Base-by-base conservation (phyloP, 2,113 vertebrate species). In the Castor canadensis region DNA sequence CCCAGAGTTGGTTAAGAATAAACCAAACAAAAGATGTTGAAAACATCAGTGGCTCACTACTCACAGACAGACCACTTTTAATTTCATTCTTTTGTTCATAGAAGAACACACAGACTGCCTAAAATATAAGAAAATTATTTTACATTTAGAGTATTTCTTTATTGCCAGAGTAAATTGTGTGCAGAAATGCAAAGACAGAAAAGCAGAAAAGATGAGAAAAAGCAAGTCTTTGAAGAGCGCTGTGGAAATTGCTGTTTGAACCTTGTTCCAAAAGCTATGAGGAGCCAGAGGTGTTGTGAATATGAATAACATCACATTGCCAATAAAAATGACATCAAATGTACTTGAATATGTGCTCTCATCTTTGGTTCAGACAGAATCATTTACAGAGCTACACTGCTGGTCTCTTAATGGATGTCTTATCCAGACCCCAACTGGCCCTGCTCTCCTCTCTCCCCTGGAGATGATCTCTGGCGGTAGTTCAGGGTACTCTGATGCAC, bases 401-500 rank as follows among this genome's bases (percentile, higher is more conserved):
- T 40, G 2, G 45, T 38, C 40, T 60, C 20, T 26, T 1, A 56
- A 32, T 67, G 24, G 32, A 26, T 16, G n/a, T 38, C n/a, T 43
- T 19, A 6, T 0, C 4, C 24, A 9, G 54, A 35, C 3, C 15
- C 40, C 35, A 32, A 3, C 32, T 20, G 35, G 22, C 3, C 9
- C 10, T 82, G 12, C 58, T 45, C 26, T 43, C 32, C 47, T n/a
- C 1, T 6, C 8, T 58, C 45, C 1, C 26, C 15, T 16, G 9
- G 20, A 77, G 60, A 30, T 0, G 5, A 4, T 10, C n/a, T 16
- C 73, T 0, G 5, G 35, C n/a, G 0, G 28, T 0, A 35, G 4
- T 17, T 64, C 15, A 0, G 6, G 9, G 3, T 6, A 6, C 38
- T 2, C 1, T 1, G 7, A 66, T 13, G 0, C 16, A 6, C 9